Conservation (phyloP, 2,888 invertebrate species). For the Spilarctia lutea region DNA sequence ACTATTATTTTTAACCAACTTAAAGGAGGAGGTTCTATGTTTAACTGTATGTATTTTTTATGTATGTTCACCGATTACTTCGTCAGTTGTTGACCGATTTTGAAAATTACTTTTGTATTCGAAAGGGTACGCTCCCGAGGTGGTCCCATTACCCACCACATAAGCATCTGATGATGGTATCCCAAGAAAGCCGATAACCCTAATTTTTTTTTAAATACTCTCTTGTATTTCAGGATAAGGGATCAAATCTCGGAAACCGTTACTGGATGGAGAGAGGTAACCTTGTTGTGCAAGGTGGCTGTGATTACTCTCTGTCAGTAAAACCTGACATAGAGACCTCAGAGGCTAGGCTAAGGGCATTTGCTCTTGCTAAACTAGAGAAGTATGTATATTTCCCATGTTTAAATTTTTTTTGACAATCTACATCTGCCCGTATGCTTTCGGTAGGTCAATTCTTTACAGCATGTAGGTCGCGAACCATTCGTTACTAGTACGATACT, state of each 20-base stretch:
- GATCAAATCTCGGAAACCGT: constrained; percentile 88
- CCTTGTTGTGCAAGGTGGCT: constrained; percentile 90
- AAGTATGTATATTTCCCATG: constrained; percentile 77
- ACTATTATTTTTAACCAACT: neutral
- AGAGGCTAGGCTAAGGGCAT: constrained; percentile 89
- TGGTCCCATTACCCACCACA: too few relatives aligned
- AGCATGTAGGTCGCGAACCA: neutral
- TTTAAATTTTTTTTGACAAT: neutral
- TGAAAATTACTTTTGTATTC: too few relatives aligned
- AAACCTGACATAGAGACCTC: constrained; percentile 86
- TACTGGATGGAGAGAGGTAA: constrained; percentile 93
- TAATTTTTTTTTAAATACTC: neutral
- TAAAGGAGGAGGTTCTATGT: too few relatives aligned
- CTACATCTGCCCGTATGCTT: too few relatives aligned
- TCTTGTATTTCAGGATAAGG: constrained; percentile 86
- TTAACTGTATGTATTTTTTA: too few relatives aligned
- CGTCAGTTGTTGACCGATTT: too few relatives aligned
- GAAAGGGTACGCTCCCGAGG: too few relatives aligned
- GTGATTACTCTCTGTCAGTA: constrained; percentile 88
- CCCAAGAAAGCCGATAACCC: too few relatives aligned
- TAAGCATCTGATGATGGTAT: too few relatives aligned
- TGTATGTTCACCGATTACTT: too few relatives aligned
- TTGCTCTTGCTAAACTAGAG: constrained; percentile 90
- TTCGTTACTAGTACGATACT: neutral
- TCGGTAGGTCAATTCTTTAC: neutral